Percentiles rank a stretch among this genome's conserved stretches.
Evolutionary conservation across 2,888 invertebrate species (phyloP).

Genomic region (Eupithecia pulchellata): DNA sequence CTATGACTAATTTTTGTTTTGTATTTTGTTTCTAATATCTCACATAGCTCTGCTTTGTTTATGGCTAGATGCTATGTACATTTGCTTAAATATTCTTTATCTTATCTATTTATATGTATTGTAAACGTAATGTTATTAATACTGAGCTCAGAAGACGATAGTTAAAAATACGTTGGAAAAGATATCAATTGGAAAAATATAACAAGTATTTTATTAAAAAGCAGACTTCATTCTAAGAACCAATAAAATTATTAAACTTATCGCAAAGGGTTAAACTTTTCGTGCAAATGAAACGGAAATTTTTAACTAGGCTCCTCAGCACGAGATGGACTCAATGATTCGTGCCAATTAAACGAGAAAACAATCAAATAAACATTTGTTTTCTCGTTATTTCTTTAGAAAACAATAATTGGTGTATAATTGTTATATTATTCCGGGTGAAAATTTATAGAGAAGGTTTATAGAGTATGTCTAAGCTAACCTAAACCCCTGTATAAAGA

Average conservation of each 20-base stretch:
- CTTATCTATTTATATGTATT: not conserved
- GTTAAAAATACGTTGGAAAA: not conserved
- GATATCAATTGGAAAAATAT: slow-evolving; percentile 33
- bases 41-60: not conserved
- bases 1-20: slow-evolving; percentile 51
- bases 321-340: slow-evolving; percentile 62
- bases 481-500: no score
- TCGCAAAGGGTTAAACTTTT: slow-evolving; percentile 73
- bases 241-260: slow-evolving; percentile 40
- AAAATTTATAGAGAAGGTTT: not conserved
- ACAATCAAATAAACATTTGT: no score
- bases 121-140: no score
- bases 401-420: slow-evolving; percentile 36
- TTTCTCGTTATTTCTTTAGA: slow-evolving; percentile 52
- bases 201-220: slow-evolving; percentile 39
- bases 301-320: slow-evolving; percentile 76
- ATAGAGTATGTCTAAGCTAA: not conserved
- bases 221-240: slow-evolving; percentile 18
- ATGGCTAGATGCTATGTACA: not conserved
- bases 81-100: no score
- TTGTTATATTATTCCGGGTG: not conserved
- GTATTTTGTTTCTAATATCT: not conserved
- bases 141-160: not conserved
- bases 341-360: slow-evolving; percentile 71
- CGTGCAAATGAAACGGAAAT: slow-evolving; percentile 79